Evolutionary conservation across 2,888 invertebrate species (phyloP).

Genomic region (Stenotaenia linearis): DNA sequence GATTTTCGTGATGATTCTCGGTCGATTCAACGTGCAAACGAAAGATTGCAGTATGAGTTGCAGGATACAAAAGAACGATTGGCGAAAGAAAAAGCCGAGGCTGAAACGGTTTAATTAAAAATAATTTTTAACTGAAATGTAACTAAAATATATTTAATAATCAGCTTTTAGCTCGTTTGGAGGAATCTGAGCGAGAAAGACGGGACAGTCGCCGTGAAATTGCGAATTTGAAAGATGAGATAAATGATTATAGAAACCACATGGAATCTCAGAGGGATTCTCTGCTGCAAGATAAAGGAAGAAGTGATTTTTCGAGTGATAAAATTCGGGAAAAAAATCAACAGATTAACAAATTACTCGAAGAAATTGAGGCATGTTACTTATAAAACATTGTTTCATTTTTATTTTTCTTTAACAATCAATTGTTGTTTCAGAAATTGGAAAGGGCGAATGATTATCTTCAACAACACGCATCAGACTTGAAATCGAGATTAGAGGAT

Average conservation of each 20-base stretch:
- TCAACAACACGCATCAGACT: not conserved
- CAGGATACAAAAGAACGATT: not conserved
- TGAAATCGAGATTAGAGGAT: not conserved
- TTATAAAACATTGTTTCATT: too few relatives aligned
- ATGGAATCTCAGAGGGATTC: conserved; percentile 27
- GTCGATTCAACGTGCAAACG: not conserved
- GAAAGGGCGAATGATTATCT: not conserved
- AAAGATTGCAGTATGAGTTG: not conserved
- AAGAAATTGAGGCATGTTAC: conserved; percentile 19
- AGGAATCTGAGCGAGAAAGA: conserved; percentile 17
- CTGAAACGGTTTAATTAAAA: not conserved
- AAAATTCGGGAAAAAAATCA: conserved; percentile 24
- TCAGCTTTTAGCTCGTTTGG: conserved; percentile 8
- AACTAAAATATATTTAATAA: not conserved
- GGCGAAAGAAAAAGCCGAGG: not conserved
- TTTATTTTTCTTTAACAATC: too few relatives aligned
- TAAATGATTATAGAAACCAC: conserved; percentile 11
- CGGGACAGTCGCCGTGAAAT: not conserved
- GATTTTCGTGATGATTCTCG: not conserved
- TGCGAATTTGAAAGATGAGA: conserved; percentile 20
- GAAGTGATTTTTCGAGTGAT: not conserved
- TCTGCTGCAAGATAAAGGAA: not conserved
- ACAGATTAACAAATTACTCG: conserved; percentile 5
- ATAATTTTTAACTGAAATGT: not conserved
- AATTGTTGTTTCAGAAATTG: not conserved